Percentiles rank a stretch among this genome's conserved stretches.
Evolutionary conservation across 2,113 vertebrate species (phyloP).

Genomic region (Sterrhoptilus dennistouni): DNA sequence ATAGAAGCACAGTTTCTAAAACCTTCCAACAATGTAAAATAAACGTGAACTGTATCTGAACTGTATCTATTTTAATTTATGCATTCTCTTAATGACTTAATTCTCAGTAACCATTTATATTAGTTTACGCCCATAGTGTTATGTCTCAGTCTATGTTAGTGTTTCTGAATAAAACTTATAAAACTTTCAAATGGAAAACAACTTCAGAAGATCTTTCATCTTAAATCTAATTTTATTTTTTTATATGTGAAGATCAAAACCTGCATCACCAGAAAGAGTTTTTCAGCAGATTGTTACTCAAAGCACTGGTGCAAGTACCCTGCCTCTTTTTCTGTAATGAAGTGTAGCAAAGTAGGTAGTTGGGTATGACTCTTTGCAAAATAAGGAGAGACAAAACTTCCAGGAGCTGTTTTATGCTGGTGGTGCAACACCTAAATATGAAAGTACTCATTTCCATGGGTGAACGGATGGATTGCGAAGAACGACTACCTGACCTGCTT

Average conservation of each 20-base stretch:
- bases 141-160: background rate
- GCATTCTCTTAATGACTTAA: background rate
- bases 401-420: background rate
- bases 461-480: background rate
- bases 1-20: background rate
- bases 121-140: background rate
- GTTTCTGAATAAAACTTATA: background rate
- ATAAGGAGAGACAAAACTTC: background rate
- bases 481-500: background rate
- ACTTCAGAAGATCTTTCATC: background rate
- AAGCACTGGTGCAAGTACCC: background rate
- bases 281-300: background rate
- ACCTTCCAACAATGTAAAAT: background rate
- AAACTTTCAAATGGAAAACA: background rate
- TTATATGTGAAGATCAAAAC: background rate
- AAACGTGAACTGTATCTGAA: background rate
- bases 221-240: background rate
- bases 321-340: background rate
- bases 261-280: background rate
- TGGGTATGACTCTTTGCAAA: background rate
- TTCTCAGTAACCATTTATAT: background rate
- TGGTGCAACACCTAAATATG: background rate
- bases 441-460: background rate
- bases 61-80: background rate
- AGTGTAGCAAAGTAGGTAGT: background rate